Evolutionary conservation across 30 jellyfish, hydroid and myxozoan species (phyloP), one percentile per base, ranked within the genome.

Genomic region (Mastigias papua): DNA sequence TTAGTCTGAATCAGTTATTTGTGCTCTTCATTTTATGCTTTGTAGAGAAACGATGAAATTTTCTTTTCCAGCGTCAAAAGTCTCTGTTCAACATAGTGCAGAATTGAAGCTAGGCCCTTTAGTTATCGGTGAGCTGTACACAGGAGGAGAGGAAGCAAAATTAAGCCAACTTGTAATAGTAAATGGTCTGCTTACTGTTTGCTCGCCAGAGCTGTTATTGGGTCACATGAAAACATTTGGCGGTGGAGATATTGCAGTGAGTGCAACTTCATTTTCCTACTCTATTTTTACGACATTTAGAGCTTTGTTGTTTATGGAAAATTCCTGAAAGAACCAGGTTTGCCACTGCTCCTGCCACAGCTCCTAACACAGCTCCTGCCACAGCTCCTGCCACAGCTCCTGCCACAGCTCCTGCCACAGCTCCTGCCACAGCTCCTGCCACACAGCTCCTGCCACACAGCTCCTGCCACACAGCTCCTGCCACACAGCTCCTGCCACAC

Each of bases 101-200:
- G 70, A 42, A 30, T 7, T 57, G 30, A 22, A 48, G 22, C n/a
- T 85, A 21, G 88, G 88, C 37, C 89, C 82, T 30, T 26, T 85
- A 21, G 28, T 13, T 1, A 85, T 85, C 42, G 29, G 27, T 21
- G 88, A 29, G 2, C 1, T 32, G 23, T 31, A 57, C 57, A 20
- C 17, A 20, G 76, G 31, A 23, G 32, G 31, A 0, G 75, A 42
- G 26, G 7, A 13, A 8, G 72, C 94, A 25, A 67, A 19, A 30
- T 69, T 85, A 16, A 26, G 89, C 31, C 32, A 22, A n/a, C 37
- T 85, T 21, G 86, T 79, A 33, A 75, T 37, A 6, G 34, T 57
- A 9, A 85, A 73, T 73, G 88, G 94, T 11, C 62, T 85, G 10
- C 21, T 73, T 1, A 70, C 94, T 32, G 94, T 85, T 7, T 85